Percentiles rank a stretch among this genome's conserved stretches.
phyloP scores from a whole-genome alignment of 2,113 vertebrate genomes.

The Hucho hucho region DNA sequence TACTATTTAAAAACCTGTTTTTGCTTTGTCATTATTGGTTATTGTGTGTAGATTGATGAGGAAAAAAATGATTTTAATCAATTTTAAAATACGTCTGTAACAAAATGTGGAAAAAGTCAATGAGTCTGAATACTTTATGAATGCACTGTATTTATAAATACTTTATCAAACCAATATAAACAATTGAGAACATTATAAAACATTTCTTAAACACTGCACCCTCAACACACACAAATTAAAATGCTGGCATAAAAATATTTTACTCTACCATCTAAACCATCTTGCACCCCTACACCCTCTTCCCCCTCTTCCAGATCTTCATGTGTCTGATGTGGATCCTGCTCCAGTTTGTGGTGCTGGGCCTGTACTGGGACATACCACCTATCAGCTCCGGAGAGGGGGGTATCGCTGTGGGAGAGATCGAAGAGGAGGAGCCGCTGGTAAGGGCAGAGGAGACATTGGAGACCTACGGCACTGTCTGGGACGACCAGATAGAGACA shows the following conservation, averaged over 20 bases:
- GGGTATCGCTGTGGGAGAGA: constrained; percentile 43
- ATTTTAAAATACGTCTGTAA: too few relatives aligned
- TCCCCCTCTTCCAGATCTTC: constrained; percentile 72
- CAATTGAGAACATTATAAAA: background rate
- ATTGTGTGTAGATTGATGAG: too few relatives aligned
- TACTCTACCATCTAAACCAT: background rate
- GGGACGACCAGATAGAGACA: constrained; percentile 34
- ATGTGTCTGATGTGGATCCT: constrained; percentile 81
- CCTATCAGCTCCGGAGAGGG: constrained; percentile 43
- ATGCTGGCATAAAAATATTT: background rate
- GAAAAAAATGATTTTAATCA: too few relatives aligned
- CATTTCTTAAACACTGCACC: background rate
- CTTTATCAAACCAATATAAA: background rate
- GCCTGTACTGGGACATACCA: constrained; percentile 74
- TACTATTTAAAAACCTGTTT: too few relatives aligned
- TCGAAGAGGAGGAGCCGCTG: constrained; percentile 59
- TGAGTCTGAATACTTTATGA: too few relatives aligned
- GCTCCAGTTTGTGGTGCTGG: constrained; percentile 73
- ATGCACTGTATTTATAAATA: too few relatives aligned
- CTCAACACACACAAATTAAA: background rate
- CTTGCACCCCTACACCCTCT: too few relatives aligned
- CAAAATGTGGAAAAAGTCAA: too few relatives aligned
- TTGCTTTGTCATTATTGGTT: too few relatives aligned
- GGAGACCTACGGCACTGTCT: constrained; percentile 53
- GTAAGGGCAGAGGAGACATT: constrained; percentile 44